phyloP scores from a whole-genome alignment of 2,797 vertebrate species.

The Erethizon dorsatum region DNA sequence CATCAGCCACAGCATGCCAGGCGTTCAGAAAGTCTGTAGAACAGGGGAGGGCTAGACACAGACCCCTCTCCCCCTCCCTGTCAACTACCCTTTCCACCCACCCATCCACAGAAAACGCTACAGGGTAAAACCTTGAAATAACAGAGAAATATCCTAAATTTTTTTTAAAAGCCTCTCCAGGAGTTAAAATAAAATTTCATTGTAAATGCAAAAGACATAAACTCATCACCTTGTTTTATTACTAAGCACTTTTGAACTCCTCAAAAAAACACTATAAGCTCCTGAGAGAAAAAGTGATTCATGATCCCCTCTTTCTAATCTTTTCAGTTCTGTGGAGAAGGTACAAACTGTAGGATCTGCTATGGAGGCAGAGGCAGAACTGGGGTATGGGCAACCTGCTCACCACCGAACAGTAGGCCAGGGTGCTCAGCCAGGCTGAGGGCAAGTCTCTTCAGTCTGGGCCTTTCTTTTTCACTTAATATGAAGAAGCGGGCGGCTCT shows the following conservation, averaged over 20 bases:
- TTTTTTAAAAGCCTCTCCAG: conserved; percentile 54
- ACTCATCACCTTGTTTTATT: conserved; percentile 78
- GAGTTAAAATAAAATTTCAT: conserved; percentile 80
- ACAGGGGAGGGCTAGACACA: neutral
- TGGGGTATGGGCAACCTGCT: neutral
- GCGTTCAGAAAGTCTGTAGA: conserved; percentile 69
- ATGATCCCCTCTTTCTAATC: conserved; percentile 42
- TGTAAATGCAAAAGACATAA: conserved; percentile 76
- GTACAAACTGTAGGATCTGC: conserved; percentile 10
- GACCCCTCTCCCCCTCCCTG: neutral
- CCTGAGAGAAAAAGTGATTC: conserved; percentile 70
- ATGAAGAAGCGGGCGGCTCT: neutral
- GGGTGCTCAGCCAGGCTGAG: neutral
- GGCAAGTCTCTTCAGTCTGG: neutral
- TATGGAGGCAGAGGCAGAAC: neutral
- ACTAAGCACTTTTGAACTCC: conserved; percentile 69
- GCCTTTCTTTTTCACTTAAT: neutral
- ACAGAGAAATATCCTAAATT: conserved; percentile 67
- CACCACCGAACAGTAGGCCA: neutral
- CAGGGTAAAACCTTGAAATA: conserved; percentile 46
- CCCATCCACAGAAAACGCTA: conserved; percentile 59
- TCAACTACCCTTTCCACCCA: neutral
- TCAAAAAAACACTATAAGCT: conserved; percentile 64
- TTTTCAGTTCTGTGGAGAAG: conserved; percentile 49
- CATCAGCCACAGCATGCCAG: conserved; percentile 45